Base-by-base conservation (phyloP, 2,888 invertebrate species). In the Odontomyia ornata region DNA sequence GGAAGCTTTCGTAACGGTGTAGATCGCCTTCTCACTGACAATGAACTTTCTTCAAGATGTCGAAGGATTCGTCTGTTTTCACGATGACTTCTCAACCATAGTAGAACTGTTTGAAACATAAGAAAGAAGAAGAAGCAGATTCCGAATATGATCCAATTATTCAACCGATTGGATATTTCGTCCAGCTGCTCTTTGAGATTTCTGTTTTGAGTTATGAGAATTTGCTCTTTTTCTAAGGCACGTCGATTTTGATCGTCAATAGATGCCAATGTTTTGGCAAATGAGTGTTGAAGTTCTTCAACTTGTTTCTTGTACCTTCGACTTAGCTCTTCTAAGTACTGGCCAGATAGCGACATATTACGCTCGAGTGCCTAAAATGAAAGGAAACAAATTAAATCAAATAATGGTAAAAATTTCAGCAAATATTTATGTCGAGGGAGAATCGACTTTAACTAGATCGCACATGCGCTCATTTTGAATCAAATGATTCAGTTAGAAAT, bases 311-410 rank as follows among this genome's bases (percentile, higher is more conserved):
- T 97, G 88, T 98, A 99, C 18, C 97, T 90, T 76, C 95, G 91
- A 86, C 98, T 98, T 81, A 99, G 88, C 85, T 99, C 98, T 86
- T 98, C 98, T 81, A 99, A 88, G 86, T 99, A 99, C 86, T 98
- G 97, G 78, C 95, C 95, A 80, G 97, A 98, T 56, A 99, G 89
- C 15, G 98, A 97, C 92, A 99, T 96, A 87, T 99, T 99, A 81
- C 95, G 91, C 88, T 99, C 99, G 81, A 99, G 89, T 72, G 95
- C 93, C 93, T 95, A 21, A 23, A 25, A 30, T 43, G 5, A 75
- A 43, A 75, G 47, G 3, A 28, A 11, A 30, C 9, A 21, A 25
- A 65, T 67, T 76, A 47, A n/a, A n/a, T 13, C 5, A 52, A 52
- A 52, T 52, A 5, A 5, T 52, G 18, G 15, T 15, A 4, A 0